phyloP scores from a whole-genome alignment of 2,797 vertebrate species.

The Microctenopoma stevenorrisi region DNA sequence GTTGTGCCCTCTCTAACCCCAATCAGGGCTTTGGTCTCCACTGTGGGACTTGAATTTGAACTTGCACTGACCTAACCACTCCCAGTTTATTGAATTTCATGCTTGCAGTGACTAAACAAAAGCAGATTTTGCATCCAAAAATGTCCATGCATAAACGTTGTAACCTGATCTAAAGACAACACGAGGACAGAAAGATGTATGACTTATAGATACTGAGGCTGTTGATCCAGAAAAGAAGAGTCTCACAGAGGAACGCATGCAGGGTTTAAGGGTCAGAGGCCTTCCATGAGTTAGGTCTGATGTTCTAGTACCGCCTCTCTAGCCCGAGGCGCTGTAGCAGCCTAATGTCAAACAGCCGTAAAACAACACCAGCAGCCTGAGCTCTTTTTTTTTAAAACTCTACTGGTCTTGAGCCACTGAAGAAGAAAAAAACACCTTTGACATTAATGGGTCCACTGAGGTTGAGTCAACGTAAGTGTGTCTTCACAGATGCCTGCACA shows the following conservation, averaged over 20 bases:
- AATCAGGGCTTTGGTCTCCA: conserved; percentile 70
- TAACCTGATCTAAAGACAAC: conserved; percentile 39
- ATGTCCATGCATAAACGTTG: conserved; percentile 35
- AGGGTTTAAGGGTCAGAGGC: conserved; percentile 27
- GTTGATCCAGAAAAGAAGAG: conserved; percentile 27
- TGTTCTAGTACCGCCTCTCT: conserved; percentile 14
- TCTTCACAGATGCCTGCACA: conserved; percentile 58
- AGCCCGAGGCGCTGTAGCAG: conserved; percentile 49
- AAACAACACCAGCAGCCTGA: conserved; percentile 69
- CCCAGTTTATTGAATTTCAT: conserved; percentile 70
- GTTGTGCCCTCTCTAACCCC: conserved; percentile 68
- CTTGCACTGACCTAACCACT: conserved; percentile 66
- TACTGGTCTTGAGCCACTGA: conserved; percentile 65
- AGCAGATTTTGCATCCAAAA: conserved; percentile 54
- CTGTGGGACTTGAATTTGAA: conserved; percentile 65
- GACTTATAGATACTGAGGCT: conserved; percentile 17
- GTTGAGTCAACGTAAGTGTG: conserved; percentile 62
- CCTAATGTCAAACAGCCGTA: conserved; percentile 65
- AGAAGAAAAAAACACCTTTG: conserved; percentile 67
- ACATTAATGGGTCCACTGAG: conserved; percentile 78
- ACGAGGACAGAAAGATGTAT: conserved; percentile 35
- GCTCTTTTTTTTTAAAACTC: conserved; percentile 61
- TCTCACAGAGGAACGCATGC: conserved; percentile 20
- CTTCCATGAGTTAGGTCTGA: conserved; percentile 36
- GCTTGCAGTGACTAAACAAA: conserved; percentile 53